Percentiles rank a stretch among this genome's conserved stretches.
These are phyloP conservation scores for Anolis apletophallus DNA, from an alignment of 2,797 vertebrate species.

Conservation along the genomic window DNA sequence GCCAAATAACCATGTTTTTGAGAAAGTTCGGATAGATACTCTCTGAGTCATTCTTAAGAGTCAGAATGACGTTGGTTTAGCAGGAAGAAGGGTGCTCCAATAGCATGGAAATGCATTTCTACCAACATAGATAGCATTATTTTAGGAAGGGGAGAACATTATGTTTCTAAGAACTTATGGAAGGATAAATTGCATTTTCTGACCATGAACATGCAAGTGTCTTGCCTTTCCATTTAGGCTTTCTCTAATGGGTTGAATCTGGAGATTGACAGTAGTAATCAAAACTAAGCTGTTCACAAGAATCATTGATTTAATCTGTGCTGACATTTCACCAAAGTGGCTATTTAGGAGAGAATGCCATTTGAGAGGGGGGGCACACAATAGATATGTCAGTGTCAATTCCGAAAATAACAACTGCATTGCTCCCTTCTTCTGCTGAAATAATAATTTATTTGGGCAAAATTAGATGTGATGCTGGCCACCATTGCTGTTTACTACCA, in stretches of 20 bases:
- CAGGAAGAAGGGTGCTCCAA: background rate
- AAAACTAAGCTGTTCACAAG: background rate
- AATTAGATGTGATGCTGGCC: background rate
- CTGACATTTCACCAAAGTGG: background rate
- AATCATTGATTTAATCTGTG: background rate
- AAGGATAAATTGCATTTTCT: slow-evolving; percentile 8
- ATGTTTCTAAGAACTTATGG: background rate
- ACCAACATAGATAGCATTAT: background rate
- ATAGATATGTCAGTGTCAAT: background rate
- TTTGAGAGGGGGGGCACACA: background rate
- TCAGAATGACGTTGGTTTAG: background rate
- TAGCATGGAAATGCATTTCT: background rate
- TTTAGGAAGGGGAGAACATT: background rate
- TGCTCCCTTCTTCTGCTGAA: background rate
- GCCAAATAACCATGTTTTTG: background rate
- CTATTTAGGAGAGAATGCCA: background rate
- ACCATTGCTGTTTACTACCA: background rate
- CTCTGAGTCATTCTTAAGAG: slow-evolving; percentile 12
- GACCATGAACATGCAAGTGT: background rate
- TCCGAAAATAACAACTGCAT: background rate
- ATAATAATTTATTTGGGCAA: background rate
- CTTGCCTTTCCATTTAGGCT: background rate
- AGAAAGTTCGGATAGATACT: background rate
- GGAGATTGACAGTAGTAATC: background rate
- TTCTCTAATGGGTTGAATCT: background rate